These are phyloP conservation scores for Hydrocynus forskahlii DNA, from an alignment of 2,797 vertebrate genomes.

Conservation along the genomic window DNA sequence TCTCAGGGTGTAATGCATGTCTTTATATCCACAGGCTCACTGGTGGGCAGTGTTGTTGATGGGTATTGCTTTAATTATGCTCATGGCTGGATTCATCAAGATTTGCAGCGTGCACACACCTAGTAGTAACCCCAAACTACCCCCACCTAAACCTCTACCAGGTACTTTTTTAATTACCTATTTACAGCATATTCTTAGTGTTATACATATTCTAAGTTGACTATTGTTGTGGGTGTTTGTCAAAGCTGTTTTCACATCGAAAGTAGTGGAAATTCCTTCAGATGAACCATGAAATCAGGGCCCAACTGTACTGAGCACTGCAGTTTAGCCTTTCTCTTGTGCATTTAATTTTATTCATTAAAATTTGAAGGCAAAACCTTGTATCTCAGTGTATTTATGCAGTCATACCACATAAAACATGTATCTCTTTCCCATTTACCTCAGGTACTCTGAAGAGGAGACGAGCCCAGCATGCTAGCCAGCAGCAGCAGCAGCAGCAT, in stretches of 20 bases:
- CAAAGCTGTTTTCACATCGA: neutral
- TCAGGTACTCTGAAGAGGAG: slow-evolving; percentile 96
- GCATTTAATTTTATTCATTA: neutral
- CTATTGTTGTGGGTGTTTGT: neutral
- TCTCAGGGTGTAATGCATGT: neutral
- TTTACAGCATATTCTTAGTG: neutral
- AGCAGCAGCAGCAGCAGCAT: slow-evolving; percentile 76
- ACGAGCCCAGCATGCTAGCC: slow-evolving; percentile 88
- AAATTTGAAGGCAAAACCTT: neutral
- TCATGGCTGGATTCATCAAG: slow-evolving; percentile 99
- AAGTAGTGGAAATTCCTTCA: too few relatives aligned
- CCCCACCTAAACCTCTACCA: slow-evolving; percentile 98
- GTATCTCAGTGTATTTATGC: neutral
- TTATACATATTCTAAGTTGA: neutral
- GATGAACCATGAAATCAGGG: neutral
- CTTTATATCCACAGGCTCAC: slow-evolving; percentile 79
- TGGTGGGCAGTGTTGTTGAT: slow-evolving; percentile 99
- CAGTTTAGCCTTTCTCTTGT: neutral
- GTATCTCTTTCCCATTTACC: neutral
- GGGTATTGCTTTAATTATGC: slow-evolving; percentile 98
- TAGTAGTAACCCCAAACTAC: slow-evolving; percentile 98
- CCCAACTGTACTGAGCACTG: too few relatives aligned
- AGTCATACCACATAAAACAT: neutral
- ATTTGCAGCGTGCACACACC: slow-evolving; percentile 99
- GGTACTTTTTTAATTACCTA: slow-evolving; percentile 74